Evolutionary conservation across 1,140 invertebrate species (phyloP).

Genomic region (Drosophila kanapiae): DNA sequence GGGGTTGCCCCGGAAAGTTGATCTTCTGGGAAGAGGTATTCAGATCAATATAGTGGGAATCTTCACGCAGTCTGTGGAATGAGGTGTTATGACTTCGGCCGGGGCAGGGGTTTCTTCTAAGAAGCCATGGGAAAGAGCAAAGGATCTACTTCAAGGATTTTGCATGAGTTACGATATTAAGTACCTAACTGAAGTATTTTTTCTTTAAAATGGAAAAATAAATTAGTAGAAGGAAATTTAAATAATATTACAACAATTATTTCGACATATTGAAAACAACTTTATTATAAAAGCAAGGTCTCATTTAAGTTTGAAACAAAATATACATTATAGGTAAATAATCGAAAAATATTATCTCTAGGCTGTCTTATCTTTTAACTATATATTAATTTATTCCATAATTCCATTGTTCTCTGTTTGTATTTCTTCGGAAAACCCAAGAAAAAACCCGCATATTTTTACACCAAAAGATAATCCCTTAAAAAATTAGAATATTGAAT

Average conservation of each 20-base stretch:
- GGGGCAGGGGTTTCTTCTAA: background rate
- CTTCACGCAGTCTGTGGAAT: background rate
- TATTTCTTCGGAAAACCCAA: background rate
- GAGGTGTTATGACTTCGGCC: background rate
- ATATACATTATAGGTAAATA: no score
- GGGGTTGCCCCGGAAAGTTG: slow-evolving; percentile 43
- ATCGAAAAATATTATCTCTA: no score
- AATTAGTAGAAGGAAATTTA: background rate
- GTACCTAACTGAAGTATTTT: background rate
- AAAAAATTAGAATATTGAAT: background rate
- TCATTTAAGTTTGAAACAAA: no score
- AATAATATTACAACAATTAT: no score
- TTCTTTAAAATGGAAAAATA: background rate
- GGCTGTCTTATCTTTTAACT: no score
- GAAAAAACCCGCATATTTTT: background rate
- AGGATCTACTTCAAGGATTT: background rate
- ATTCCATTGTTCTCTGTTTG: background rate
- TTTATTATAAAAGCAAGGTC: no score
- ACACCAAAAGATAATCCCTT: background rate
- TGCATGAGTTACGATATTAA: background rate
- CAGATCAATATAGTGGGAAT: slow-evolving; percentile 35
- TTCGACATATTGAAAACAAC: no score
- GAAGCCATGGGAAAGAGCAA: slow-evolving; percentile 18
- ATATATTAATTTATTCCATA: background rate
- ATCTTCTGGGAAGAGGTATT: slow-evolving; percentile 45